Base-by-base conservation (phyloP, 2,113 vertebrate species). In the Thinocorus orbignyianus region DNA sequence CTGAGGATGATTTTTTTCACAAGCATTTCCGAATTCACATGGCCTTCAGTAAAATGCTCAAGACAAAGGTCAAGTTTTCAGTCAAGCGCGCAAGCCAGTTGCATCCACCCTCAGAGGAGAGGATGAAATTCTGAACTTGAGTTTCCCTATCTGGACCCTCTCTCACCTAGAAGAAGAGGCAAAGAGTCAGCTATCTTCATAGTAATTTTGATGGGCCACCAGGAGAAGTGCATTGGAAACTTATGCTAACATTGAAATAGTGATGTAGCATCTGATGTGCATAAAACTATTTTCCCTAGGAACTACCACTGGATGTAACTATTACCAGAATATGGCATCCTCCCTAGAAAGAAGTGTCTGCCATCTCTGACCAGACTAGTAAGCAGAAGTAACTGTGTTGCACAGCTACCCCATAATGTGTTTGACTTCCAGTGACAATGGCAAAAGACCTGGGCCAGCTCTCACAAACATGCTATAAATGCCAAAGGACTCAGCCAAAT, bases 11-110 rank as follows among this genome's bases (percentile, higher is more conserved):
- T 25, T 78, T 77, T 76, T 69, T 66, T 74, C 65, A 55, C 17
- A 46, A 28, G 23, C 0, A 0, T 66, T 93, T 65, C 25, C 54
- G 8, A 35, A 55, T 33, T 81, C 42, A 26, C 11, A 1, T 26
- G 54, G 17, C 6, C 5, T 46, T 51, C 49, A 22, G 30, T 25
- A 74, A 81, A 0, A 9, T 4, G 33, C 7, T 41, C 13, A 30
- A 69, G 49, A 23, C 41, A 60, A 81, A 91, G 48, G 25, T 88
- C 9, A 8, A 17, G 17, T 54, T 66, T 74, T 55, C 46, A 49
- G 7, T 31, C 61, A 60, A 74, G 42, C 69, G 31, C 62, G 26
- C 44, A 64, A 77, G 30, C 6, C 12, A 37, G 10, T 52, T 77
- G 26, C 31, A 77, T 17, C 16, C 10, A 23, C 19, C 22, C 46